phyloP scores from a whole-genome alignment of 2,797 vertebrate genomes.

The Pogoniulus pusillus region DNA sequence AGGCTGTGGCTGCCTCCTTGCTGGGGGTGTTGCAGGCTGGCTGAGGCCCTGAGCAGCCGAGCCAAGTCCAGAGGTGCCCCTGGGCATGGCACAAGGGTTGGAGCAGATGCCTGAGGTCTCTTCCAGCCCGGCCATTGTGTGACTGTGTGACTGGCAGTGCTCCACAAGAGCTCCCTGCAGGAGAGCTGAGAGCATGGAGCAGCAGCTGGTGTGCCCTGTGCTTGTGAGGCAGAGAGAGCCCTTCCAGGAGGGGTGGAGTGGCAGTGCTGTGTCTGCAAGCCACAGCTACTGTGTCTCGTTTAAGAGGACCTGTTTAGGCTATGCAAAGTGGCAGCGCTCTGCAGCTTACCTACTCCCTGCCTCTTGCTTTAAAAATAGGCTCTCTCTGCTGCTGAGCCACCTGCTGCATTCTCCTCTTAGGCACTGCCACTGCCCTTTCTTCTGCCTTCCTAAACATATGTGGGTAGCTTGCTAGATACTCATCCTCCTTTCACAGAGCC shows the following conservation, averaged over 20 bases:
- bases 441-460: constrained; percentile 20
- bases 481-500: constrained; percentile 19
- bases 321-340: neutral
- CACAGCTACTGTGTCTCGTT: neutral
- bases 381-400: constrained; percentile 41
- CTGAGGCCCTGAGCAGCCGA: no score
- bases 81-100: no score
- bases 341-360: constrained; percentile 43
- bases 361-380: constrained; percentile 49
- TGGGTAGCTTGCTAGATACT: constrained; percentile 39
- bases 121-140: no score
- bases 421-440: constrained; percentile 48
- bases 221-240: neutral
- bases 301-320: neutral
- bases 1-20: no score
- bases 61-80: no score
- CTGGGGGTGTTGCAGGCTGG: no score
- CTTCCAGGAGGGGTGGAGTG: neutral
- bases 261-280: neutral
- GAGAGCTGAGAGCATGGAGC: neutral
- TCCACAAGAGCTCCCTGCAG: neutral
- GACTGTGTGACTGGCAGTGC: neutral
- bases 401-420: constrained; percentile 31
- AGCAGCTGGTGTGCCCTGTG: neutral
- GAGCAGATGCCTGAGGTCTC: no score